A percentile compares a stretch with the other conserved stretches of the same genome.
These are phyloP conservation scores for Diaphora mendica DNA, from an alignment of 2,888 invertebrate genomes.

Conservation along the genomic window DNA sequence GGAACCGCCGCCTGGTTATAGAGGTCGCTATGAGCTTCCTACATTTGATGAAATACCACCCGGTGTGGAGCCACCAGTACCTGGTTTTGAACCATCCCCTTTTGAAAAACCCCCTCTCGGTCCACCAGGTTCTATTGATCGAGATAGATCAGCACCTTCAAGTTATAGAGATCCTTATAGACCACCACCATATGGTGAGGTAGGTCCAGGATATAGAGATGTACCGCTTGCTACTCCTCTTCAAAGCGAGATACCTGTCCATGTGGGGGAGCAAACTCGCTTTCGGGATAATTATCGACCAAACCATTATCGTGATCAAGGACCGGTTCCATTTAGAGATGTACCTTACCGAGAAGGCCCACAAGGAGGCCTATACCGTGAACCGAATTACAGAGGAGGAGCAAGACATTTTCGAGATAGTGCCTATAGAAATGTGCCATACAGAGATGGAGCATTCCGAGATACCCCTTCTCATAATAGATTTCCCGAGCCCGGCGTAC, in stretches of 20 bases:
- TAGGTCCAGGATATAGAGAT: slow-evolving; percentile 69
- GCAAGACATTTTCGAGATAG: slow-evolving; percentile 74
- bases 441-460: slow-evolving; percentile 73
- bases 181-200: slow-evolving; percentile 71
- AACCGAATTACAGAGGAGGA: slow-evolving; percentile 71
- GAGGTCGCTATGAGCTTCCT: slow-evolving; percentile 77
- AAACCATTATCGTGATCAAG: slow-evolving; percentile 75
- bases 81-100: slow-evolving; percentile 87
- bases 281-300: slow-evolving; percentile 78
- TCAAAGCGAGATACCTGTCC: slow-evolving; percentile 77
- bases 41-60: slow-evolving; percentile 87
- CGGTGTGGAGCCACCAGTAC: slow-evolving; percentile 88
- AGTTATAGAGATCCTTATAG: slow-evolving; percentile 77
- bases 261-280: slow-evolving; percentile 73
- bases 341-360: slow-evolving; percentile 70
- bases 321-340: slow-evolving; percentile 72
- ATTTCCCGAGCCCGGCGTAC: slow-evolving; percentile 71
- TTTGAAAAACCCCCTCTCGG: slow-evolving; percentile 82
- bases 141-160: slow-evolving; percentile 73
- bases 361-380: slow-evolving; percentile 67
- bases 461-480: slow-evolving; percentile 71
- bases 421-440: slow-evolving; percentile 71
- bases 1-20: slow-evolving; percentile 74
- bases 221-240: slow-evolving; percentile 62
- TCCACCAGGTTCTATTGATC: slow-evolving; percentile 69